Conservation (phyloP, 2,888 invertebrate species). For the Clusia tigrina region DNA sequence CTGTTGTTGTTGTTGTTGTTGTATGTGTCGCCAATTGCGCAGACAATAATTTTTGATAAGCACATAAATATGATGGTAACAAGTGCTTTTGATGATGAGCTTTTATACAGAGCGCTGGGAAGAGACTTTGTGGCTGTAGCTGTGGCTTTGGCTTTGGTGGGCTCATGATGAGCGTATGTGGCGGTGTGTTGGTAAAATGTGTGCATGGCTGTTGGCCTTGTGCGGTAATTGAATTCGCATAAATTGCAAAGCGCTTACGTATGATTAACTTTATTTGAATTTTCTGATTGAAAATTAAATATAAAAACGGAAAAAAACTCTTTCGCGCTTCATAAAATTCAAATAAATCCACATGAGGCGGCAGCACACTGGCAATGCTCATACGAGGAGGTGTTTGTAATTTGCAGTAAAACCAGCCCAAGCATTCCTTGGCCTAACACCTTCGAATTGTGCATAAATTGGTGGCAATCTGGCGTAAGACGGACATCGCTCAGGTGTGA, state of each 20-base stretch:
- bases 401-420: no score
- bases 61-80: conserved; percentile 13
- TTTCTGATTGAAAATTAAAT: neutral
- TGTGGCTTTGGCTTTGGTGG: neutral
- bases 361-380: no score
- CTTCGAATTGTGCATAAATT: no score
- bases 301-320: no score
- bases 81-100: conserved; percentile 12
- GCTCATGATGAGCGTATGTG: neutral
- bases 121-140: neutral
- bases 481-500: no score
- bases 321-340: no score
- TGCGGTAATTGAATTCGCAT: neutral
- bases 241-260: conserved; percentile 3
- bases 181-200: neutral
- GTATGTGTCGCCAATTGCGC: conserved; percentile 2
- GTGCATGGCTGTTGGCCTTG: neutral
- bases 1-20: neutral
- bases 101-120: neutral
- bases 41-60: conserved; percentile 17
- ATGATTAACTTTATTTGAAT: conserved; percentile 5
- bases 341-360: no score
- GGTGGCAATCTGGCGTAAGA: no score
- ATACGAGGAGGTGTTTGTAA: no score
- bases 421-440: no score